Evolutionary conservation across 2,888 invertebrate species (phyloP).

Genomic region (Perdita meconis): DNA sequence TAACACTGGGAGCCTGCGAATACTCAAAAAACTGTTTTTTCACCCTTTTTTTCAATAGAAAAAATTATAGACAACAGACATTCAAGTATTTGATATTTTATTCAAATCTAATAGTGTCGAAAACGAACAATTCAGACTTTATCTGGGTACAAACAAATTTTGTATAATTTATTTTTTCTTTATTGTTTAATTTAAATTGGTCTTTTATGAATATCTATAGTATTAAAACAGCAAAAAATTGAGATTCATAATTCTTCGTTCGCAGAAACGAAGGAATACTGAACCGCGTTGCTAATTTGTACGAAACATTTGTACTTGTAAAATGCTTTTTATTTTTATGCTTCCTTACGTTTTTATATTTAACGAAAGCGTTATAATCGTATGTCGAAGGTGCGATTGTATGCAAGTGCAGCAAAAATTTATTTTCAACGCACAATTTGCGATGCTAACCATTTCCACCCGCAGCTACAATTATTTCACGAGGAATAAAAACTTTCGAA

Average conservation of each 20-base stretch:
- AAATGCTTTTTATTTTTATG: background rate
- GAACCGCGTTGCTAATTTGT: slow-evolving; percentile 4
- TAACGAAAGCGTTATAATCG: background rate
- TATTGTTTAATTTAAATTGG: too few relatives aligned
- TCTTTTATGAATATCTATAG: background rate
- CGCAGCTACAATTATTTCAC: background rate
- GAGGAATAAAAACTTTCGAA: background rate
- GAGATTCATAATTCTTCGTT: background rate
- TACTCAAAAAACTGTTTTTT: too few relatives aligned
- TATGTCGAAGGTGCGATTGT: slow-evolving; percentile 48
- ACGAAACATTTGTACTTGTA: background rate
- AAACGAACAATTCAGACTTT: too few relatives aligned
- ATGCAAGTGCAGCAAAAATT: background rate
- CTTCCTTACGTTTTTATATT: background rate
- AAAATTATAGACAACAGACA: too few relatives aligned
- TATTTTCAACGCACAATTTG: slow-evolving; percentile 33
- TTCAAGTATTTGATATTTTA: too few relatives aligned
- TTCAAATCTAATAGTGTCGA: too few relatives aligned
- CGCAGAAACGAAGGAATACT: background rate
- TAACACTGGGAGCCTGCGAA: too few relatives aligned
- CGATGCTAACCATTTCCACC: background rate
- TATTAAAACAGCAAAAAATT: background rate
- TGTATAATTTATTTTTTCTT: too few relatives aligned
- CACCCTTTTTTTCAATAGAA: too few relatives aligned
- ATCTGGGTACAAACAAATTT: too few relatives aligned